Evolutionary conservation across 1,140 invertebrate genomes (phyloP), one percentile per base, ranked within the genome.

Genomic region (Gryllus bimaculatus): DNA sequence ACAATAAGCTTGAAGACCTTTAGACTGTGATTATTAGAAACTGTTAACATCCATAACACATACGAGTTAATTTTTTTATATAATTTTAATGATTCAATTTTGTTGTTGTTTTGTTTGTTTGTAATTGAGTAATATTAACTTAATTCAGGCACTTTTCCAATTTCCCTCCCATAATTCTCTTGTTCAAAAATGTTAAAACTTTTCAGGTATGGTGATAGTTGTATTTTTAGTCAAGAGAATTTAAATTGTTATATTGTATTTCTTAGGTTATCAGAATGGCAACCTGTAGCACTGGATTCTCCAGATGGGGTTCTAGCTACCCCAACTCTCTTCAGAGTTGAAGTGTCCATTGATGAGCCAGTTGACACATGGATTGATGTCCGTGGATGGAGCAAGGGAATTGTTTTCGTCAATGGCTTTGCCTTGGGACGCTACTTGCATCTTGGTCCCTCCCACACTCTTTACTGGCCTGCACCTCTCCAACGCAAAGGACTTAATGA

Each of bases 371-470:
- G 83, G 78, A 26, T 87, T 10, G 86, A 88, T 81, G 85, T 88
- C 83, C 81, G 82, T 48, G 81, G 82, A 2, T 89, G 88, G 88
- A 83, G 82, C 21, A 88, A 88, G 84, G 91, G 91, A 12, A 84
- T 90, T 77, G 89, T 90, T n/a, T 88, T 91, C 79, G 82, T 92
- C 1, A 92, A 92, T 85, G 90, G 89, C 8, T 89, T 90, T 81
- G 90, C 91, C 82, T 82, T 92, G 75, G 90, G 90, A 13, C 83
- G 91, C 76, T 91, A 91, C 83, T 83, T 83, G 20, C 84, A 83
- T 80, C 81, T 87, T 12, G 91, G 91, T 1, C 91, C 91, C 0
- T 88, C 89, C 82, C 83, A 86, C 80, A 88, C 88, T 7, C 83
- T 90, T 0, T 92, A 90, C 84, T 80, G 91, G 49, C 91, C 91